Evolutionary conservation across 2,113 vertebrate genomes (phyloP), one percentile per base, ranked within the genome.

Genomic region (Sebastes schlegelii): DNA sequence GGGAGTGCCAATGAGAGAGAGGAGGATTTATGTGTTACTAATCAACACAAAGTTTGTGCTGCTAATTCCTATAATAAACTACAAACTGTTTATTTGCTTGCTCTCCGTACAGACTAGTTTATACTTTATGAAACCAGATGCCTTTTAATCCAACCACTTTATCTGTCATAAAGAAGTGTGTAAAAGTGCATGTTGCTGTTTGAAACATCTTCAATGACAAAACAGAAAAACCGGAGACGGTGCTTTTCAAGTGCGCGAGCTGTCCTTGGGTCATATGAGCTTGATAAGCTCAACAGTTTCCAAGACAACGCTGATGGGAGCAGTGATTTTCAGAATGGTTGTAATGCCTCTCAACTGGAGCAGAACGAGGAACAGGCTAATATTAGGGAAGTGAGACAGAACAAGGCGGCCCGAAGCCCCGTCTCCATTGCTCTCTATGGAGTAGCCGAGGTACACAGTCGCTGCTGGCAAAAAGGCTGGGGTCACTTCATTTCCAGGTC

Each of bases 291-390:
- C 49, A 81, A 89, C 80, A 69, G 89, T 86, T 91, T 81, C 82
- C 85, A 85, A 81, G 85, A 90, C 84, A 83, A 92, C 78, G 4
- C 79, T 81, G 87, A 90, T 88, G 77, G 40, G 60, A 78, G 43
- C 0, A 8, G 71, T 77, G 78, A 86, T 70, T 83, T 84, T 84
- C 63, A 79, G 60, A 85, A 79, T 87, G 51, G 85, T 68, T 16
- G 45, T 75, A 73, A 85, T 74, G 74, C 55, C 49, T 87, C 77
- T 88, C 77, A 89, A 87, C 63, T 91, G 52, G 83, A 91, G 87
- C 79, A 87, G 84, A 90, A 85, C 69, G 75, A 76, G 73, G 51
- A 61, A 21, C 69, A 60, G 64, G 67, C 86, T 89, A 88, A 91
- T 89, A 91, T 88, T 85, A 86, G 86, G 75, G 48, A 77, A 79